phyloP scores from a whole-genome alignment of 2,888 invertebrate genomes.

The Lordiphosa andalusiaca region DNA sequence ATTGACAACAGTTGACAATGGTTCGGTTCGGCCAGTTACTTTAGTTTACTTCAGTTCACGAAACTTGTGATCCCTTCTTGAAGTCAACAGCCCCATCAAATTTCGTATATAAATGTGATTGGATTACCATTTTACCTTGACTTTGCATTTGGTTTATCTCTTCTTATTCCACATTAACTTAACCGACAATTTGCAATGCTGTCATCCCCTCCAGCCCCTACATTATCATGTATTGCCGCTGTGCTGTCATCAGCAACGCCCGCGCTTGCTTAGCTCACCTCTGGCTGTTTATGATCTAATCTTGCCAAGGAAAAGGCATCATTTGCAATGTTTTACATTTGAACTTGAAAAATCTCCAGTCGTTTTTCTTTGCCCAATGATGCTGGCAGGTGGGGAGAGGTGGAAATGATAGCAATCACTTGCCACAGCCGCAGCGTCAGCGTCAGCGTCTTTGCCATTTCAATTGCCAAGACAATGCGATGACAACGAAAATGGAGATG shows the following conservation, averaged over 20 bases:
- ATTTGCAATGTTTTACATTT: slow-evolving; percentile 26
- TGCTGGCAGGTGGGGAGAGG: background rate
- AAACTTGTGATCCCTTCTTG: too few relatives aligned
- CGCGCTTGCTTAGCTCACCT: too few relatives aligned
- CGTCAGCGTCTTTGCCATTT: background rate
- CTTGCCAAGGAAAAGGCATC: slow-evolving; percentile 1
- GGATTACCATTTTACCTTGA: too few relatives aligned
- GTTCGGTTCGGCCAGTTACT: too few relatives aligned
- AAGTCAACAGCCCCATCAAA: too few relatives aligned
- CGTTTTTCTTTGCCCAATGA: slow-evolving; percentile 1
- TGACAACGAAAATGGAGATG: slow-evolving; percentile 8
- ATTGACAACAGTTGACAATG: too few relatives aligned
- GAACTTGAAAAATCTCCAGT: slow-evolving; percentile 43
- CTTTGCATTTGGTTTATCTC: too few relatives aligned
- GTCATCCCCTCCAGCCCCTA: background rate
- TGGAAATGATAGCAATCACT: slow-evolving; percentile 5
- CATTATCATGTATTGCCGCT: slow-evolving; percentile 2
- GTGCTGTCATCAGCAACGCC: too few relatives aligned
- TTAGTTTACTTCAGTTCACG: too few relatives aligned
- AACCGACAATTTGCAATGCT: too few relatives aligned
- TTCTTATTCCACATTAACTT: background rate
- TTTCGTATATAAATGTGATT: too few relatives aligned
- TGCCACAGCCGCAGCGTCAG: background rate
- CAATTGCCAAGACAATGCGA: slow-evolving; percentile 32
- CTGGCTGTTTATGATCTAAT: too few relatives aligned